Evolutionary conservation across 2,797 vertebrate species (phyloP), one percentile per base, ranked within the genome.

Genomic region (Choloepus didactylus): DNA sequence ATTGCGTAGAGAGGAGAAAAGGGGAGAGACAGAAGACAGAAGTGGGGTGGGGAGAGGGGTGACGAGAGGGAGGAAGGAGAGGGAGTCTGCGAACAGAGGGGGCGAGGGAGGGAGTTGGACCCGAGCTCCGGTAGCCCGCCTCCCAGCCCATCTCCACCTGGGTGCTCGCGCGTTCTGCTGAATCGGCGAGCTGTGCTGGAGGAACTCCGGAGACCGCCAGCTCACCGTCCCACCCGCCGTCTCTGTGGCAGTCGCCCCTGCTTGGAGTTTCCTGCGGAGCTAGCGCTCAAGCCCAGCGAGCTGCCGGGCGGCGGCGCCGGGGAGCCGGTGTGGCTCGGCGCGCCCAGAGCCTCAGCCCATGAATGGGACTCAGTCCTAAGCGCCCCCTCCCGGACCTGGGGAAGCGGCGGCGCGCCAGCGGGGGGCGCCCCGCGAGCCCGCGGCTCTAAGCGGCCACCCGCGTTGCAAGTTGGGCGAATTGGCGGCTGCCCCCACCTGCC

Each of bases 1-100:
- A 98, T 99, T 99, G 99, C 99, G 99, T 99, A 99, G 99, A 98
- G 98, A 98, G 88, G 92, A 98, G 97, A 96, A 97, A 90, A 97
- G 97, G 97, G 96, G 96, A 97, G 95, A 97, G 98, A 98, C 97
- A 97, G 97, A 97, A 98, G 98, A 98, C 92, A 46, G 97, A 94
- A 97, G 87, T 89, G 86, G 97, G 96, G 97, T 97, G 97, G 96
- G 96, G 85, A 95, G 72, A 73, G 72, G 86, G 94, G 84, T 44
- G 41, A 44, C 41, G 35, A 87, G 69, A 77, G 73, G 88, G 94
- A 84, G 90, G 87, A 41, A 75, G 93, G 81, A 91, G 87, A 93
- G 79, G 82, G 95, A 87, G 96, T 94, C 73, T 91, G 97, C 72
- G 91, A 88, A 81, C 82, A 29, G 80, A 93, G 92, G 96, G 96